phyloP scores from a whole-genome alignment of 2,113 vertebrate species.

The Heliornis fulica region DNA sequence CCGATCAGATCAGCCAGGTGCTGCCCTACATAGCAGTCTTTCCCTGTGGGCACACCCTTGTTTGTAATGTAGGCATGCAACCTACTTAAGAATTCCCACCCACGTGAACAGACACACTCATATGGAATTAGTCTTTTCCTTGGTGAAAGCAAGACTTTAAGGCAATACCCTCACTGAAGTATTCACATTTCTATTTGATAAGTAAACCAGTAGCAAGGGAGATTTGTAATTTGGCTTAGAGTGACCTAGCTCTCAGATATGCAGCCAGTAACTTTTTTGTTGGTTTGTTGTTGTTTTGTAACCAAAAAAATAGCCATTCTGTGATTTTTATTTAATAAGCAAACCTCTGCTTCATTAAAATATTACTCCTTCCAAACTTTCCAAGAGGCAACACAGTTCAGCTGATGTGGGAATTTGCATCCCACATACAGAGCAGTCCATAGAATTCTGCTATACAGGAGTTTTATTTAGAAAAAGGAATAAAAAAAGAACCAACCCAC shows the following conservation, averaged over 20 bases:
- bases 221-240: not conserved
- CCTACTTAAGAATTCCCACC: constrained; percentile 40
- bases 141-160: not conserved
- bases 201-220: not conserved
- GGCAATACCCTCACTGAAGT: not conserved
- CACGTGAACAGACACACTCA: not conserved
- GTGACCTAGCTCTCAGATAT: not conserved
- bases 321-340: not conserved
- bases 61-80: constrained; percentile 2
- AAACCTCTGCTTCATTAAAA: not conserved
- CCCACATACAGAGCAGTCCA: not conserved
- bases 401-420: not conserved
- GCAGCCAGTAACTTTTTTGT: not conserved
- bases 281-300: not conserved
- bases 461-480: not conserved
- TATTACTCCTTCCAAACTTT: not conserved
- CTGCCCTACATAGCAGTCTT: constrained; percentile 44
- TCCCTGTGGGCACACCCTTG: not conserved
- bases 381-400: not conserved
- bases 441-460: not conserved
- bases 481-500: not conserved
- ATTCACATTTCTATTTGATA: not conserved
- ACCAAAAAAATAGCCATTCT: not conserved
- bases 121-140: not conserved
- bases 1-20: constrained; percentile 11